These are phyloP conservation scores for Clinocottus analis DNA, from an alignment of 2,113 vertebrate genomes.

Conservation along the genomic window DNA sequence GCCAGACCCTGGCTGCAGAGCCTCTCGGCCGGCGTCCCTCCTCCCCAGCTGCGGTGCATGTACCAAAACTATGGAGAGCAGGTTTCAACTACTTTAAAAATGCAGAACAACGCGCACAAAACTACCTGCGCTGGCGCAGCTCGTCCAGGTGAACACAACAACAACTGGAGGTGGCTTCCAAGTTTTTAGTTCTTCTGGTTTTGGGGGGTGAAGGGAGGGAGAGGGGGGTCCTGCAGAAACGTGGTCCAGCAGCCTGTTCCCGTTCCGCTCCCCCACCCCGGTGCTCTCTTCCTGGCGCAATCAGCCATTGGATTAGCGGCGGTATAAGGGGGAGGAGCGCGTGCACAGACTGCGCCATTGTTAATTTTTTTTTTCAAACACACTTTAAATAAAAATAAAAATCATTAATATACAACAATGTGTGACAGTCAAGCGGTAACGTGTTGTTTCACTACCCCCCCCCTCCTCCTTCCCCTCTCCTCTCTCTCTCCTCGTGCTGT, in stretches of 20 bases:
- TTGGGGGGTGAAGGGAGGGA: too few relatives aligned
- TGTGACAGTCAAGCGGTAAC: background rate
- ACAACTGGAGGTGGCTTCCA: constrained; percentile 40
- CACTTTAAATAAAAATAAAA: constrained; percentile 4
- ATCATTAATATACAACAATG: background rate
- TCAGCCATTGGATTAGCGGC: constrained; percentile 83
- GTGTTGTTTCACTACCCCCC: constrained; percentile 5
- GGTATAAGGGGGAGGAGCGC: constrained; percentile 79
- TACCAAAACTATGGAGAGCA: constrained; percentile 39
- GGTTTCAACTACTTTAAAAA: constrained; percentile 51
- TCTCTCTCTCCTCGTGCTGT: too few relatives aligned
- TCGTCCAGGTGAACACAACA: constrained; percentile 57
- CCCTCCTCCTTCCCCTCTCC: background rate
- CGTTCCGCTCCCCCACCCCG: constrained; percentile 68
- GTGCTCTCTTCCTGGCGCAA: constrained; percentile 73
- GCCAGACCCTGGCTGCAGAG: constrained; percentile 46
- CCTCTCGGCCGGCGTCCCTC: constrained; percentile 8
- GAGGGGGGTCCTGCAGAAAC: constrained; percentile 57
- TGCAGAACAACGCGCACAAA: constrained; percentile 12
- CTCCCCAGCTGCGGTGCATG: background rate
- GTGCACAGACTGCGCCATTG: constrained; percentile 84
- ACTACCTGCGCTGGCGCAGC: constrained; percentile 56
- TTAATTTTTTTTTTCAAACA: too few relatives aligned
- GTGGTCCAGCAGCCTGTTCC: constrained; percentile 62
- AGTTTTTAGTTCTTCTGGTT: constrained; percentile 40